Evolutionary conservation across 2,797 vertebrate genomes (phyloP).

Genomic region (Anas georgica): DNA sequence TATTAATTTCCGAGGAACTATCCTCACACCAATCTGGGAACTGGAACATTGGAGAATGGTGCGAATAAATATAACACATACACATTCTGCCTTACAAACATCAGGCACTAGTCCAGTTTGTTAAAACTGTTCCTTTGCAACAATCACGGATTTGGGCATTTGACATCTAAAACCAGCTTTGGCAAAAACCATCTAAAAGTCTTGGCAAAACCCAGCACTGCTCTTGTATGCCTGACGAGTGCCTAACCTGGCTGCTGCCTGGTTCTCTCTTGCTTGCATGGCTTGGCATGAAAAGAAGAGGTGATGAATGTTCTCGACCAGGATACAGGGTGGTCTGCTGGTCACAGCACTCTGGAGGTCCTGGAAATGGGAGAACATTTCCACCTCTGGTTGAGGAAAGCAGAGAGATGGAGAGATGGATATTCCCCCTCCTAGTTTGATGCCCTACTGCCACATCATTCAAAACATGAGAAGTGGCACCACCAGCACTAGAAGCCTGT

Average conservation of each 20-base stretch:
- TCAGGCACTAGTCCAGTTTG: not conserved
- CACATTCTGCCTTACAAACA: slow-evolving; percentile 26
- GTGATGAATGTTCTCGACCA: accelerated
- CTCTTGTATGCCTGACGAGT: not conserved
- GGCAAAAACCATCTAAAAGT: not conserved
- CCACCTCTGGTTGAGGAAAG: not conserved
- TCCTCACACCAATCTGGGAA: slow-evolving; percentile 43
- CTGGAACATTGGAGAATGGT: not conserved
- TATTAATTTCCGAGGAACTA: slow-evolving; percentile 51
- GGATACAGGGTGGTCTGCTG: not conserved
- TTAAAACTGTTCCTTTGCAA: slow-evolving; percentile 3
- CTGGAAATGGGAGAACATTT: not conserved
- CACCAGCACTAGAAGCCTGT: not conserved
- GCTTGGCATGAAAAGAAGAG: not conserved
- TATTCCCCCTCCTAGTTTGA: not conserved
- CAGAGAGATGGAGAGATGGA: not conserved
- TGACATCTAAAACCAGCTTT: not conserved
- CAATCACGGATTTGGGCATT: not conserved
- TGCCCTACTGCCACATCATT: not conserved
- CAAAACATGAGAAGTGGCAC: not conserved
- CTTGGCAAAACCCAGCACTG: not conserved
- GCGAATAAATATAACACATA: slow-evolving; percentile 34
- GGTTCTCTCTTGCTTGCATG: not conserved
- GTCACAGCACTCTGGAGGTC: not conserved
- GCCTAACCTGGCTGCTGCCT: not conserved